phyloP scores from a whole-genome alignment of 2,888 invertebrate species.

The Oligia latruncula region DNA sequence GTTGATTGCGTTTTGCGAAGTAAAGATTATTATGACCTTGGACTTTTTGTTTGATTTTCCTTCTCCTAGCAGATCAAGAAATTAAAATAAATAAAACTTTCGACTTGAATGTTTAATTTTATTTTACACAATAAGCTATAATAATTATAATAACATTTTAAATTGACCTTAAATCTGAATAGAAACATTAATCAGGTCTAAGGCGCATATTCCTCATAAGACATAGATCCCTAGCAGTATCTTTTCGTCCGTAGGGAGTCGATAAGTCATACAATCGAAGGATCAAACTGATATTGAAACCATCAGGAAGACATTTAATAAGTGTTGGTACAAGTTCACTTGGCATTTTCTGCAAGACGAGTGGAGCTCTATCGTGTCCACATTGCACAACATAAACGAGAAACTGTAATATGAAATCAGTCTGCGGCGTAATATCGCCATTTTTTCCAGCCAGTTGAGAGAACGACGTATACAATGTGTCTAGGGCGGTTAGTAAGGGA shows the following conservation, averaged over 20 bases:
- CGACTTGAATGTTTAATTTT: conserved; percentile 37
- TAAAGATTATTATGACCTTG: conserved; percentile 75
- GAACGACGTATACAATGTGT: conserved; percentile 93
- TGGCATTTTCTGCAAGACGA: conserved; percentile 94
- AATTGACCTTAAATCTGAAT: conserved; percentile 24
- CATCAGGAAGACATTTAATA: conserved; percentile 94
- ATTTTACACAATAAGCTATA: conserved; percentile 43
- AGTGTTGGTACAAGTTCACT: conserved; percentile 94
- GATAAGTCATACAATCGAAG: conserved; percentile 95
- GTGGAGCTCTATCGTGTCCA: conserved; percentile 93
- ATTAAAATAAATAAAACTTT: conserved; percentile 27
- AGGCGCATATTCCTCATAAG: conserved; percentile 95
- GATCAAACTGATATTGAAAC: conserved; percentile 93
- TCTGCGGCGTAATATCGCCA: conserved; percentile 95
- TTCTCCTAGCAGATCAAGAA: conserved; percentile 1
- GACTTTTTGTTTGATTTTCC: conserved; percentile 61
- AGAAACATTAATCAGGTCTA: conserved; percentile 84
- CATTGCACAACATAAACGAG: conserved; percentile 93
- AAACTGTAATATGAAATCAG: conserved; percentile 95
- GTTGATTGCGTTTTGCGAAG: conserved; percentile 80
- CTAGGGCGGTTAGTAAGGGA: conserved; percentile 91
- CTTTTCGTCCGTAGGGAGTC: conserved; percentile 93
- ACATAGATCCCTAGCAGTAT: conserved; percentile 96
- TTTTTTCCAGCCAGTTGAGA: conserved; percentile 92
- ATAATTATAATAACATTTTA: conserved; percentile 12